phyloP scores from a whole-genome alignment of 2,888 invertebrate genomes.

The Entomobrya proxima region DNA sequence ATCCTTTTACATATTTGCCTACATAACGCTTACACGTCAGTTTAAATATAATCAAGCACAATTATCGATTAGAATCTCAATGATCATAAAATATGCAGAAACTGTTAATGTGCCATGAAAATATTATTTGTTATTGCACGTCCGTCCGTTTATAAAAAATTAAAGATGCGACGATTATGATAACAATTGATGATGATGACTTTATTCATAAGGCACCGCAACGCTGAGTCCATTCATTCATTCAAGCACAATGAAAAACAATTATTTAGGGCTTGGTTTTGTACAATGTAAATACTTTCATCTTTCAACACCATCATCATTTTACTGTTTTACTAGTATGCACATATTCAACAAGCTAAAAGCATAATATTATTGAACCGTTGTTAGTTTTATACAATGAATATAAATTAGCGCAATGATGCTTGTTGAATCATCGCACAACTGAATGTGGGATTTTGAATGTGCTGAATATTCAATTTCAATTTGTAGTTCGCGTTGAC shows the following conservation, averaged over 20 bases:
- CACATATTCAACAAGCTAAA: slow-evolving; percentile 3
- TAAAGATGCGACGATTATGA: slow-evolving; percentile 24
- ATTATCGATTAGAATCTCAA: slow-evolving; percentile 35
- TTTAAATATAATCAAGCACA: slow-evolving; percentile 16
- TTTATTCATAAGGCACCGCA: slow-evolving; percentile 1
- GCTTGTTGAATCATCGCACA: no score
- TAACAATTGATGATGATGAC: slow-evolving; percentile 14
- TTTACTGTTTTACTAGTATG: neutral
- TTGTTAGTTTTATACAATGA: slow-evolving; percentile 28
- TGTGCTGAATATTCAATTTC: slow-evolving; percentile 9
- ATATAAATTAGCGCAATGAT: slow-evolving; percentile 19
- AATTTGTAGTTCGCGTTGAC: no score
- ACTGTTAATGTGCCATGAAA: slow-evolving; percentile 15
- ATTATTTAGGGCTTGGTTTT: slow-evolving; percentile 61
- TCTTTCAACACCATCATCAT: slow-evolving; percentile 19
- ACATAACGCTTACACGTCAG: neutral
- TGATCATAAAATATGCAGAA: slow-evolving; percentile 29
- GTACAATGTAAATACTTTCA: slow-evolving; percentile 44
- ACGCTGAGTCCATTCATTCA: neutral
- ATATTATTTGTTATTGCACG: slow-evolving; percentile 2
- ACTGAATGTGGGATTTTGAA: neutral
- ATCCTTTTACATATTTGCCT: neutral
- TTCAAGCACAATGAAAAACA: slow-evolving; percentile 30
- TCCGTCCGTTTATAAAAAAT: neutral
- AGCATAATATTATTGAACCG: neutral